Conservation (phyloP, 2,888 invertebrate species). For the Euspilapteryx auroguttella region DNA sequence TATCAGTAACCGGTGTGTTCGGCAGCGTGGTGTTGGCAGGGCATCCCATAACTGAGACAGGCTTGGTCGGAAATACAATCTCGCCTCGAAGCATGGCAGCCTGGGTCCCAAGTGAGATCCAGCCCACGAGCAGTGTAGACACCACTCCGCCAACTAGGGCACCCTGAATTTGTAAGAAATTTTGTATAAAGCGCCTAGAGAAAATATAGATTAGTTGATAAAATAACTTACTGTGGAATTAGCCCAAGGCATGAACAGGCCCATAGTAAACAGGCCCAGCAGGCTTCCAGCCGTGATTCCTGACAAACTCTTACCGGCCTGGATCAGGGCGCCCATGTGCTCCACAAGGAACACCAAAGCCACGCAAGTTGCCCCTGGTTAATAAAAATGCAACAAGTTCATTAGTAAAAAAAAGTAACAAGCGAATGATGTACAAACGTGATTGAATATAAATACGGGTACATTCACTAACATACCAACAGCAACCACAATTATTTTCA, state of each 20-base stretch:
- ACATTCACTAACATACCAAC: constrained; percentile 57
- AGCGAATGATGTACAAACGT: too few species aligned
- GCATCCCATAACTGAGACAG: constrained; percentile 64
- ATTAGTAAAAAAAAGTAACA: too few species aligned
- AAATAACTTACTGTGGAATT: constrained; percentile 60
- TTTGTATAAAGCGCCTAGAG: background rate
- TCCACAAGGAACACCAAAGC: constrained; percentile 71
- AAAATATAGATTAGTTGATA: constrained; percentile 3
- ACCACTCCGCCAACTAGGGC: constrained; percentile 65
- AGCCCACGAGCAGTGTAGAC: constrained; percentile 64
- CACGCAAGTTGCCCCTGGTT: constrained; percentile 64
- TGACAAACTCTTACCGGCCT: constrained; percentile 70
- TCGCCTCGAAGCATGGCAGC: constrained; percentile 66
- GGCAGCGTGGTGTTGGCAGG: constrained; percentile 13
- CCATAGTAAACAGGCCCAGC: constrained; percentile 70
- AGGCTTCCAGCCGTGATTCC: constrained; percentile 74
- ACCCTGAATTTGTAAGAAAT: constrained; percentile 38
- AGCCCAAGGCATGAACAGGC: constrained; percentile 70
- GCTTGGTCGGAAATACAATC: constrained; percentile 63
- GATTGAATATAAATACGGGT: too few species aligned
- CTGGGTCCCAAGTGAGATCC: constrained; percentile 73
- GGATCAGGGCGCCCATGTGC: constrained; percentile 70
- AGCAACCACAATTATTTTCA: constrained; percentile 69
- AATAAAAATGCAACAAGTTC: too few species aligned
- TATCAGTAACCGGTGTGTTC: too few species aligned